phyloP scores from a whole-genome alignment of 2,888 invertebrate genomes.

The Poecilobothrus nobilitatus region DNA sequence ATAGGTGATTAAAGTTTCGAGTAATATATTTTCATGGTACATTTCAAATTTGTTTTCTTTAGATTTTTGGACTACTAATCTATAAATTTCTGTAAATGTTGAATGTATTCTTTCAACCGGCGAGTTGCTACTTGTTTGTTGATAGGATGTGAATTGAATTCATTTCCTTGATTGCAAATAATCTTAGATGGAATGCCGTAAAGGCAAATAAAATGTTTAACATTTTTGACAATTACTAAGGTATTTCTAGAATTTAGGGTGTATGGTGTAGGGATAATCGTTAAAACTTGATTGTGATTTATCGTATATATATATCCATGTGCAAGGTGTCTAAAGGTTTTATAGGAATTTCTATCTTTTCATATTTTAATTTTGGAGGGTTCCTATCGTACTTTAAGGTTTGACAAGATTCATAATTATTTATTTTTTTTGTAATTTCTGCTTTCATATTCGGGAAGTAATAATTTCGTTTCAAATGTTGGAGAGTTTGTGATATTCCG shows the following conservation, averaged over 20 bases:
- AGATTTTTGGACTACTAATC: too few species aligned
- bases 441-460: too few species aligned
- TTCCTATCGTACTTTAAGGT: slow-evolving; percentile 21
- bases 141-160: slow-evolving; percentile 7
- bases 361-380: slow-evolving; percentile 15
- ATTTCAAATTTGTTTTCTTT: too few species aligned
- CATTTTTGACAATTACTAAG: slow-evolving; percentile 7
- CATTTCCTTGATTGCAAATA: slow-evolving; percentile 13
- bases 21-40: too few species aligned
- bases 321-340: slow-evolving; percentile 13
- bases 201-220: slow-evolving; percentile 11
- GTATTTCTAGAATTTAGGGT: slow-evolving; percentile 8
- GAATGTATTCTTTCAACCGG: background rate
- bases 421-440: background rate
- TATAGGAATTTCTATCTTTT: slow-evolving; percentile 20
- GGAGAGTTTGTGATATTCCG: too few species aligned
- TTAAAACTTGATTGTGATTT: slow-evolving; percentile 11
- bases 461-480: too few species aligned
- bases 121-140: too few species aligned
- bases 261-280: slow-evolving; percentile 10
- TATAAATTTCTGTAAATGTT: slow-evolving; percentile 8
- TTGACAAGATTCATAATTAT: too few species aligned
- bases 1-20: too few species aligned
- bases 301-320: slow-evolving; percentile 14
- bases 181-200: background rate